Evolutionary conservation across 2,888 invertebrate genomes (phyloP).

Genomic region (Epistrophella euchroma): DNA sequence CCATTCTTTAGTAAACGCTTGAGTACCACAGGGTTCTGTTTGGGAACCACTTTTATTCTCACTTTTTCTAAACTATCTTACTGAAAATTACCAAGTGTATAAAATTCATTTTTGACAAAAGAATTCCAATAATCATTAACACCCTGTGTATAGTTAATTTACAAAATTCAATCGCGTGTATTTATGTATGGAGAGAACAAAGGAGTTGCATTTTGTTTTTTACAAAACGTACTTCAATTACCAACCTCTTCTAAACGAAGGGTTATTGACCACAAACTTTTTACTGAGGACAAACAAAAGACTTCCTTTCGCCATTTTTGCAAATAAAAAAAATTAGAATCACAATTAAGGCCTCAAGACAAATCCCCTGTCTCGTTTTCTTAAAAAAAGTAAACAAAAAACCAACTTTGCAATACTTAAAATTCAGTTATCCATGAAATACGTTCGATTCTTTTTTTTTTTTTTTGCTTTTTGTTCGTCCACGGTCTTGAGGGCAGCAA

Average conservation of each 20-base stretch:
- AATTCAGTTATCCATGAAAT: constrained; percentile 48
- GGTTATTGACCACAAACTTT: constrained; percentile 62
- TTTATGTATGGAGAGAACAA: constrained; percentile 3
- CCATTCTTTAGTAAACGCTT: too few species aligned
- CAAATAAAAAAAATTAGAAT: constrained; percentile 18
- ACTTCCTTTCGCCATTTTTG: constrained; percentile 41
- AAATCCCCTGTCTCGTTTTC: background rate
- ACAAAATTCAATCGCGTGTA: background rate
- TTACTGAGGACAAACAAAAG: constrained; percentile 40
- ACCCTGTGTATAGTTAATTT: background rate
- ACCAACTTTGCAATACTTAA: constrained; percentile 5
- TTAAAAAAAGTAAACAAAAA: background rate
- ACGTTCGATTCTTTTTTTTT: constrained; percentile 24
- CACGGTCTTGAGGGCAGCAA: constrained; percentile 10
- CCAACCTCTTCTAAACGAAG: constrained; percentile 19
- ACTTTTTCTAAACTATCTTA: too few species aligned
- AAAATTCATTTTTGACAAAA: too few species aligned
- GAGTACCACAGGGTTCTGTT: too few species aligned
- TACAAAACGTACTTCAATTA: constrained; percentile 41
- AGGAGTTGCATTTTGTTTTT: constrained; percentile 25
- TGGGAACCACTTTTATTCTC: too few species aligned
- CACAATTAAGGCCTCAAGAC: constrained; percentile 39
- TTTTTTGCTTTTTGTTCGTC: background rate
- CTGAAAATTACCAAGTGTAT: too few species aligned
- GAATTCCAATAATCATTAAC: background rate